These are phyloP conservation scores for Drosophila baimaii DNA, from an alignment of 1,140 invertebrate species.

Conservation along the genomic window DNA sequence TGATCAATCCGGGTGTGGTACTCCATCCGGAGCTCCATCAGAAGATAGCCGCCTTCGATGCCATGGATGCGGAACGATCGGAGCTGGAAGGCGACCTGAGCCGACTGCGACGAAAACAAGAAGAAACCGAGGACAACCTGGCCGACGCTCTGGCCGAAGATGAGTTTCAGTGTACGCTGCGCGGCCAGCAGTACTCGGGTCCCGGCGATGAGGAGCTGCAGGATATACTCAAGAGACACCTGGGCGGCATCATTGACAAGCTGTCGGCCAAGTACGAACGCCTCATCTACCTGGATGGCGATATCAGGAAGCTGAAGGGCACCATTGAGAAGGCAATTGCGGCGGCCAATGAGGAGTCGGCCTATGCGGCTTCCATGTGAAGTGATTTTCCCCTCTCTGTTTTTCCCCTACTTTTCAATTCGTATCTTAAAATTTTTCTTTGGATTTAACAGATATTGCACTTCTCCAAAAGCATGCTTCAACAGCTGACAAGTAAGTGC, in stretches of 20 bases:
- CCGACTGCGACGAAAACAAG: constrained; percentile 47
- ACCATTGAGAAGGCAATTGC: constrained; percentile 56
- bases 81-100: constrained; percentile 43
- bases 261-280: constrained; percentile 39
- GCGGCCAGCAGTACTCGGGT: constrained; percentile 1
- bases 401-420: neutral
- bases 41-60: constrained; percentile 53
- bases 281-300: constrained; percentile 44
- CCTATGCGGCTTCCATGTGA: constrained; percentile 30
- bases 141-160: constrained; percentile 61
- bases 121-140: constrained; percentile 47
- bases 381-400: too few relatives aligned
- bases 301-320: constrained; percentile 50
- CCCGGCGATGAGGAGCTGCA: constrained; percentile 43
- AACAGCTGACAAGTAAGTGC: neutral
- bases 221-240: constrained; percentile 30
- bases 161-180: constrained; percentile 47
- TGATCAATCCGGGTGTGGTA: constrained; percentile 53
- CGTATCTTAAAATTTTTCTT: constrained; percentile 7
- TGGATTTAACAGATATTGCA: neutral
- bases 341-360: constrained; percentile 47
- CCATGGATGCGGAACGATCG: constrained; percentile 20
- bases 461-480: neutral
- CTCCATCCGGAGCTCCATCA: constrained; percentile 48
- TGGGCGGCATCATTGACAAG: constrained; percentile 40